A percentile compares a stretch with the other conserved stretches of the same genome.
These are phyloP conservation scores for Daubentonia madagascariensis DNA, from an alignment of 2,113 vertebrate species.

Conservation along the genomic window DNA sequence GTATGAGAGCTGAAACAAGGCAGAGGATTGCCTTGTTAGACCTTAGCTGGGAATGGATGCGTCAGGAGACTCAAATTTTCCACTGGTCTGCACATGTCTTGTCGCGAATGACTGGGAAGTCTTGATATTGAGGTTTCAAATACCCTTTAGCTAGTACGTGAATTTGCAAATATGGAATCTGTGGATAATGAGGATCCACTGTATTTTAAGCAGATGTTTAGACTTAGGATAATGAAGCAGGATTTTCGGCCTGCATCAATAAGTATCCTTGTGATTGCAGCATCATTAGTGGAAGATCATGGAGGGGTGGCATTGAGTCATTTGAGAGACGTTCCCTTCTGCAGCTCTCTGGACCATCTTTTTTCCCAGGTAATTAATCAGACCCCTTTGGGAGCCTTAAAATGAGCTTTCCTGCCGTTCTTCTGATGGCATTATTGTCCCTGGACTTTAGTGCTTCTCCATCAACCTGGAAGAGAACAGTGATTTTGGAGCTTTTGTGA, in stretches of 20 bases:
- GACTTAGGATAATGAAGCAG: neutral
- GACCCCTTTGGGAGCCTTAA: too few species aligned
- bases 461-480: too few species aligned
- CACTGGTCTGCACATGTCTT: neutral
- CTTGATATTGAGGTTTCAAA: neutral
- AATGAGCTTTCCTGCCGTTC: neutral
- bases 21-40: neutral
- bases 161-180: neutral
- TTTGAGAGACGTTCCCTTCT: too few species aligned
- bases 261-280: neutral
- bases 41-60: neutral
- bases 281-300: neutral
- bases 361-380: too few species aligned
- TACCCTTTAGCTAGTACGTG: neutral
- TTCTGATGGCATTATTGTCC: fast-evolving
- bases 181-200: neutral
- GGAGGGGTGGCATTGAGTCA: fast-evolving
- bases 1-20: neutral
- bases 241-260: neutral
- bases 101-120: neutral
- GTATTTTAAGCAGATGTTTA: neutral
- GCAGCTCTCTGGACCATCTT: neutral
- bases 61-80: fast-evolving
- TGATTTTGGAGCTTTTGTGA: neutral
- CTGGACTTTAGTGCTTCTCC: neutral